Conservation (phyloP, 2,113 vertebrate species). For the Procavia capensis region DNA sequence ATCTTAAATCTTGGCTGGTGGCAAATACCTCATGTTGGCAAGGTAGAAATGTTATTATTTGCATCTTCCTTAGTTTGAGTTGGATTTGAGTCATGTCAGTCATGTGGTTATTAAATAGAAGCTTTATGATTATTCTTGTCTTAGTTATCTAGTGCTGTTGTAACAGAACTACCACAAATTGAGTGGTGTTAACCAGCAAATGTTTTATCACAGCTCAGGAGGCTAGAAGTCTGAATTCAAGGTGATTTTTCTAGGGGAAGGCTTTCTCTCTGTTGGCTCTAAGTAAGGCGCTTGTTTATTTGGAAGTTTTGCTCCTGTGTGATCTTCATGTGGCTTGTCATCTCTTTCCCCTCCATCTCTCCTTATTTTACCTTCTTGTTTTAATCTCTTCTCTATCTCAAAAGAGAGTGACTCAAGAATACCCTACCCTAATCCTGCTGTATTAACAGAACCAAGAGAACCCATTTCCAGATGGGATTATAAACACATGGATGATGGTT, state of each 20-base stretch:
- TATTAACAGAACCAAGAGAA: not conserved
- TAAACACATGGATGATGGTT: not conserved
- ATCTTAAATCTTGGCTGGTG: conserved; percentile 19
- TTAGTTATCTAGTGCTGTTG: not conserved
- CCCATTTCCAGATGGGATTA: not conserved
- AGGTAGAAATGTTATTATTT: conserved; percentile 46
- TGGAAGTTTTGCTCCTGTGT: not conserved
- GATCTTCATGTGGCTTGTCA: not conserved
- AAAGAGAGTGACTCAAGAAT: not conserved
- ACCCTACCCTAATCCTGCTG: not conserved
- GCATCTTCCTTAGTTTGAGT: conserved; percentile 50
- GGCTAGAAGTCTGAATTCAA: not conserved
- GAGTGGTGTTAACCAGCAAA: not conserved
- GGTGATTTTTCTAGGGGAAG: not conserved
- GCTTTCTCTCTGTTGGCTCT: not conserved
- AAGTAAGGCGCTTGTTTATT: not conserved
- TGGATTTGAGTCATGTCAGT: conserved; percentile 57
- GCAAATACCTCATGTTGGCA: not conserved
- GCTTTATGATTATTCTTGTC: conserved; percentile 3
- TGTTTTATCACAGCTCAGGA: not conserved
- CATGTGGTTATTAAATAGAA: conserved; percentile 46
- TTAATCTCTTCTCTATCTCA: not conserved
- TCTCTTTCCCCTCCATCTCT: not conserved
- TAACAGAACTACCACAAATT: not conserved
- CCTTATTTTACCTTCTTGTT: not conserved